Percentiles rank a stretch among this genome's conserved stretches.
These are phyloP conservation scores for Chironomus tepperi DNA, from an alignment of 1,140 invertebrate species.

Conservation along the genomic window DNA sequence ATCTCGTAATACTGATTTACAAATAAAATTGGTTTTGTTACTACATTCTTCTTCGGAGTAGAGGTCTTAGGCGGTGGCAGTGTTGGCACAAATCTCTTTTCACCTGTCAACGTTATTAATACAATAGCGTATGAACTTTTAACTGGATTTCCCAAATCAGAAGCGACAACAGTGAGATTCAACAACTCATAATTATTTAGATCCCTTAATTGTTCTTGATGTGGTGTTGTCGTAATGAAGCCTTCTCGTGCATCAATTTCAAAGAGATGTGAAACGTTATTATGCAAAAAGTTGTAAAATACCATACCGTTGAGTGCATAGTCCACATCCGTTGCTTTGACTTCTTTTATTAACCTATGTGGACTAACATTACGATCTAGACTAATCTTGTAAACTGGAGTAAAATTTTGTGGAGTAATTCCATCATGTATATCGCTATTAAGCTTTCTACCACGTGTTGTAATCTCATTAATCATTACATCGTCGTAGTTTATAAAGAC, in stretches of 20 bases:
- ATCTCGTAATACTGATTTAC: slow-evolving; percentile 67
- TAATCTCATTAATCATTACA: slow-evolving; percentile 31
- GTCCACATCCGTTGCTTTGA: slow-evolving; percentile 78
- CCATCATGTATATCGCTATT: slow-evolving; percentile 30
- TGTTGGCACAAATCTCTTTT: slow-evolving; percentile 49
- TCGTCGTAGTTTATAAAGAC: slow-evolving; percentile 64
- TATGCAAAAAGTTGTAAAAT: slow-evolving; percentile 56
- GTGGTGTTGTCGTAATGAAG: slow-evolving; percentile 62
- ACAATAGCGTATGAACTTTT: slow-evolving; percentile 68
- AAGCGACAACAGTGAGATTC: slow-evolving; percentile 71
- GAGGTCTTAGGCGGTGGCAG: slow-evolving; percentile 21
- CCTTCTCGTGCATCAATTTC: slow-evolving; percentile 72
- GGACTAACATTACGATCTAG: slow-evolving; percentile 58
- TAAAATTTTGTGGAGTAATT: slow-evolving; percentile 30
- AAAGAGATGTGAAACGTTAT: slow-evolving; percentile 57
- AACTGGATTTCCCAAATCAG: slow-evolving; percentile 72
- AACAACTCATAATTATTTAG: slow-evolving; percentile 35
- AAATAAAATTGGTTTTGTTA: slow-evolving; percentile 44
- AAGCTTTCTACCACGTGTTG: slow-evolving; percentile 17
- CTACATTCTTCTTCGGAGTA: slow-evolving; percentile 38
- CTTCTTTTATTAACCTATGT: slow-evolving; percentile 57
- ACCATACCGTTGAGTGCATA: slow-evolving; percentile 72
- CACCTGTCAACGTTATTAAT: slow-evolving; percentile 50
- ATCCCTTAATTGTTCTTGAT: slow-evolving; percentile 53
- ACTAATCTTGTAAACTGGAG: slow-evolving; percentile 60